Percentiles rank a stretch among this genome's conserved stretches.
phyloP scores from a whole-genome alignment of 2,113 vertebrate genomes.

The Tonatia bakeri region DNA sequence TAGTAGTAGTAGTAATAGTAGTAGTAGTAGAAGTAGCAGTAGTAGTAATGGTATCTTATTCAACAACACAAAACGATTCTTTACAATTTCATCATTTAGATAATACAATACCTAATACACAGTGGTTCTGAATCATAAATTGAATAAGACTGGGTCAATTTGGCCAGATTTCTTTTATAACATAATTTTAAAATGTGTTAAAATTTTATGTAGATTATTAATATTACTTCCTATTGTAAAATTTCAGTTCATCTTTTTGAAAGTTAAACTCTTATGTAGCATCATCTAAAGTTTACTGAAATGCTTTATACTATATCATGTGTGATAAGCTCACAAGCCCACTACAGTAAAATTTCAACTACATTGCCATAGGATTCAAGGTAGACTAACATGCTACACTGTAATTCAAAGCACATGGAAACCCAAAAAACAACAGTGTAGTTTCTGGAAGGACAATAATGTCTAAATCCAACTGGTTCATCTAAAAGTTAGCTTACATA shows the following conservation, averaged over 20 bases:
- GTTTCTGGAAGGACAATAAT: neutral
- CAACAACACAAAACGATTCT: constrained; percentile 26
- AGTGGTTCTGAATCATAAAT: constrained; percentile 24
- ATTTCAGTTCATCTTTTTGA: neutral
- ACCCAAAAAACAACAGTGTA: constrained; percentile 25
- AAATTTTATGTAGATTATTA: constrained; percentile 44
- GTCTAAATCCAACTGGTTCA: constrained; percentile 41
- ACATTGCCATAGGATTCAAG: constrained; percentile 56
- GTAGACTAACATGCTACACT: constrained; percentile 41
- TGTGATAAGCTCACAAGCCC: constrained; percentile 62
- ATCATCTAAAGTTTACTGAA: constrained; percentile 44
- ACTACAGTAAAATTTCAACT: constrained; percentile 75
- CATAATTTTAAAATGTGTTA: constrained; percentile 49
- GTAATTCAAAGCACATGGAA: constrained; percentile 51
- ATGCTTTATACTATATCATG: constrained; percentile 19
- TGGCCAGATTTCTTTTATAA: constrained; percentile 37
- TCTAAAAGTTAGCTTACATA: constrained; percentile 44
- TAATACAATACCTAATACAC: constrained; percentile 20
- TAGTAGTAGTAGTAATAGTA: neutral
- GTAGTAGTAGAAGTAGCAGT: constrained; percentile 43
- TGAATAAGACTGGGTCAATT: constrained; percentile 3
- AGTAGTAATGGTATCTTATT: constrained; percentile 50
- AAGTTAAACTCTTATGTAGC: constrained; percentile 30
- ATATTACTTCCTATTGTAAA: constrained; percentile 47
- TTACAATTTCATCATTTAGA: constrained; percentile 48